Base-by-base conservation (phyloP, 2,888 invertebrate genomes). In the Leucoma salicis region DNA sequence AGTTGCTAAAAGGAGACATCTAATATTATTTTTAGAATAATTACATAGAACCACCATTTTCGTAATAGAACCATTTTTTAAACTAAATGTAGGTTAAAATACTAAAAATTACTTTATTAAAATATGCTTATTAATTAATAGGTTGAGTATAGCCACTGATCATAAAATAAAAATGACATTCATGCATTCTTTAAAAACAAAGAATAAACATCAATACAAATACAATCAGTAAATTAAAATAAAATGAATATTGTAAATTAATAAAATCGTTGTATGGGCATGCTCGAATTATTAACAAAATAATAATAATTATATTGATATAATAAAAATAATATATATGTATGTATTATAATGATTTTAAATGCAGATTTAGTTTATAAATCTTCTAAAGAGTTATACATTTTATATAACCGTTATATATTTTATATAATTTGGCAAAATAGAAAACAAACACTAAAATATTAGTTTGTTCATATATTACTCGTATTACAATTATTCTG, bases 211-310 rank as follows among this genome's bases (percentile, higher is more conserved):
- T 48, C 69, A 57, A 68, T 67, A 57, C 62, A 66, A 60, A 63
- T 63, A 63, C 63, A 68, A 83, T 80, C 80, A 73, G 74, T 74
- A 78, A 79, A 83, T 72, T 70, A 43, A 82, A 78, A 79, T 78
- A 74, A 79, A 78, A 74, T 64, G 54, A 66, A 70, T 47, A 71
- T 67, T 57, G 74, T 79, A 78, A 82, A 79, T 77, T 53, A 78
- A 75, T 70, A 72, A 75, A 76, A 82, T 83, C 78, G 77, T 81
- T 79, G 78, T 82, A 74, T 66, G 63, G 64, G 69, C 81, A 79
- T 77, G 75, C 76, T 63, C 49, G 46, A 50, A 55, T 53, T 59
- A 55, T 57, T 45, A 50, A 34, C 14, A 32, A 63, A 66, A 69
- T 65, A 66, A 65, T 63, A 55, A 52, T 34, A 46, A 51, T 51